Evolutionary conservation across 2,888 invertebrate genomes (phyloP), one percentile per base, ranked within the genome.

Genomic region (Gasteruption jaculator): DNA sequence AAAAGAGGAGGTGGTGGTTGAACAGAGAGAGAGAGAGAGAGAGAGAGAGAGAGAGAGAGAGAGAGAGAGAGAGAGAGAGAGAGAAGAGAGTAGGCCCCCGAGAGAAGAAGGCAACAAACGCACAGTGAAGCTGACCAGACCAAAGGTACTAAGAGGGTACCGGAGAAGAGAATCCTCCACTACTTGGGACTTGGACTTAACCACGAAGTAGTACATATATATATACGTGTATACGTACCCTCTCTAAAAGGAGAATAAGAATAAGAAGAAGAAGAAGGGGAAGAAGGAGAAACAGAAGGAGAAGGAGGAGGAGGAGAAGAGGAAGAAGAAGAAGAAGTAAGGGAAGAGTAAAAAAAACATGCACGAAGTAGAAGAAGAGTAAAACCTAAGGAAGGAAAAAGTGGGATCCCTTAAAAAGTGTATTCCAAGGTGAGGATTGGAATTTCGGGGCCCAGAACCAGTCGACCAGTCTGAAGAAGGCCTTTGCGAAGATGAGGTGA

Each of bases 381-480:
- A 50, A 55, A 52, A 46, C n/a, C n/a, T n/a, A n/a, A n/a, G n/a
- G 51, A 55, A 56, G 46, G 57, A 63, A 63, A 67, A 63, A 61
- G 54, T 60, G 60, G 60, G 63, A 63, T 64, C 65, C 66, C 65
- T 68, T 67, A 68, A 69, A 69, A 69, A 69, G 67, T 65, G 61
- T 61, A 57, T 56, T 57, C 53, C 56, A 51, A 67, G 64, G 70
- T 67, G 66, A 68, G 70, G 68, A 67, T 66, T 51, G 70, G 70
- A 69, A 70, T 70, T 70, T 70, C 63, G 70, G 70, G 63, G 63
- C 60, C 63, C 63, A 62, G 61, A 60, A 48, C 63, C 60, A n/a
- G n/a, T n/a, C 63, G 64, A 58, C 66, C 70, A 70, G 70, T 70
- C 70, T 68, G 61, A 63, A 62, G 60, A 58, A 68, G 67, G 63